Evolutionary conservation across 1,140 invertebrate genomes (phyloP), one percentile per base, ranked within the genome.

Genomic region (Chelonus insularis): DNA sequence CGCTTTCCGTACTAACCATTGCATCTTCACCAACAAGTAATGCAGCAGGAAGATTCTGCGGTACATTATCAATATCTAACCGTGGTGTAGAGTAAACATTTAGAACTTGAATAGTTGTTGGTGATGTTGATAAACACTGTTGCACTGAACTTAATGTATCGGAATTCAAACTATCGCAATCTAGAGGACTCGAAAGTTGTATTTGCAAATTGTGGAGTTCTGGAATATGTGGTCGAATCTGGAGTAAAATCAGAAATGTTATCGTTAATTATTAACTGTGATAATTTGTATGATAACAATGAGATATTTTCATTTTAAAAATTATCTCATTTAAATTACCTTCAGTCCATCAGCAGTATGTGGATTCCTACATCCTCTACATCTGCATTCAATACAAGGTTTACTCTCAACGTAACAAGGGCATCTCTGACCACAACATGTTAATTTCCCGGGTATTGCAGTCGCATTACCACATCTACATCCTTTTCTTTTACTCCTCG

Each of bases 401-500:
- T 91, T 93, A 71, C 87, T 89, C 69, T 90, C 91, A 55, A 92
- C 91, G 80, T 96, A 97, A 82, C 94, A 97, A 0, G 94, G 92
- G 83, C 94, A 97, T 62, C 94, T 84, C 76, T 96, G 94, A 2
- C 94, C 93, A 76, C 93, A 94, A 79, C 94, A 97, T 0, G 93
- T 95, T 48, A 95, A 77, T 77, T 94, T 95, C 8, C 92, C 93
- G 9, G 93, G 93, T 62, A 88, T 89, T 5, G 90, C 85, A 1
- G 93, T 93, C 12, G 92, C 91, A 80, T 93, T 92, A n/a, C 94
- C 94, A 85, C 94, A 96, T 62, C 93, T 84, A 77, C 94, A 96
- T 8, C 91, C 91, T 85, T 87, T 89, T 77, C 84, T 83, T 74
- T 82, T 89, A 71, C 71, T 80, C 66, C 78, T 70, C 2, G 73